phyloP scores from a whole-genome alignment of 2,113 vertebrate genomes.

The Gracilinanus agilis region DNA sequence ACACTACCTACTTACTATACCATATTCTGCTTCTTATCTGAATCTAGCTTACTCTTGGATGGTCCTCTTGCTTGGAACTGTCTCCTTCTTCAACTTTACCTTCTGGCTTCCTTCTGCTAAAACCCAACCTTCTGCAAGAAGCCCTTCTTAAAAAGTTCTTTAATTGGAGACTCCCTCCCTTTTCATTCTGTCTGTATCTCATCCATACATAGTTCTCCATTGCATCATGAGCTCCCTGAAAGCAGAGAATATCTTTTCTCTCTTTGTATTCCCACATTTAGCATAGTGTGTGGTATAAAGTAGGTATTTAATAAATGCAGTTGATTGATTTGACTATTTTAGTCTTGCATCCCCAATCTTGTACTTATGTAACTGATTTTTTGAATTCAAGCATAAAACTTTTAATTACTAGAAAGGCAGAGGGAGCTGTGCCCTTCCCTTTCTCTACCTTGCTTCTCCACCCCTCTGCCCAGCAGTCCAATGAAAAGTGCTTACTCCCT shows the following conservation, averaged over 20 bases:
- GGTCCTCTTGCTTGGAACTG: background rate
- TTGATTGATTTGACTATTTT: background rate
- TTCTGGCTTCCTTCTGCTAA: background rate
- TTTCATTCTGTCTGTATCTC: too few species aligned
- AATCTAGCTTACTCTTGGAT: background rate
- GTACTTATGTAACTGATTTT: background rate
- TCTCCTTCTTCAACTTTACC: background rate
- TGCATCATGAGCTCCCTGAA: rapidly evolving
- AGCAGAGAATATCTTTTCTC: background rate
- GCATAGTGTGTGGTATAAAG: background rate
- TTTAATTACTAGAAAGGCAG: background rate
- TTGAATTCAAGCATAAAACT: background rate
- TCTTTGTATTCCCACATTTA: background rate
- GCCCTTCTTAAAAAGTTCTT: too few species aligned
- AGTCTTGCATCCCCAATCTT: background rate
- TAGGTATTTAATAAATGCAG: background rate
- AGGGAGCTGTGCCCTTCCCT: too few species aligned
- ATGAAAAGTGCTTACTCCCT: too few species aligned
- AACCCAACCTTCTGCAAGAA: too few species aligned
- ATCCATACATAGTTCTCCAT: too few species aligned
- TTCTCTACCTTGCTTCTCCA: too few species aligned
- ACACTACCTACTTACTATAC: background rate
- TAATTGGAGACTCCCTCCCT: too few species aligned
- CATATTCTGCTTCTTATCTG: background rate
- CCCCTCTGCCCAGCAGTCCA: too few species aligned